phyloP scores from a whole-genome alignment of 2,797 vertebrate genomes.

The Cossypha caffra region DNA sequence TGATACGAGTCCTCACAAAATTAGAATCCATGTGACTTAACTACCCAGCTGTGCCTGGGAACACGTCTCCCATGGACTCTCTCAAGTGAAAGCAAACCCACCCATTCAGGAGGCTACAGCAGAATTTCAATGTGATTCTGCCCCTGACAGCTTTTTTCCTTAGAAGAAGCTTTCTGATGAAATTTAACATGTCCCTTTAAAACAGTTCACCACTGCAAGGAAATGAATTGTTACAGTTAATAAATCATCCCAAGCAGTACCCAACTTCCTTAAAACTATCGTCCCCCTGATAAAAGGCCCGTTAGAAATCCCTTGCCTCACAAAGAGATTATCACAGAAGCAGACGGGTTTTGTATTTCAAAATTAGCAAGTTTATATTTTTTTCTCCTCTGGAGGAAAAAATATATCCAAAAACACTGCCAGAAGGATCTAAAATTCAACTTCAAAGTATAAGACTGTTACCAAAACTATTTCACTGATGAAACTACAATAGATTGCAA shows the following conservation, averaged over 20 bases:
- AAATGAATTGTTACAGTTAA: not conserved
- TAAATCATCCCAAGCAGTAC: not conserved
- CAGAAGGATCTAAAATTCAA: not conserved
- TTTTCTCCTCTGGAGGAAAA: not conserved
- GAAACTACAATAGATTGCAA: not conserved
- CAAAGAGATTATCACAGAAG: not conserved
- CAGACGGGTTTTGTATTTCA: not conserved
- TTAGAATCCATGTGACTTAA: constrained; percentile 43
- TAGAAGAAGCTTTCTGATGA: not conserved
- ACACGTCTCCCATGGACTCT: not conserved
- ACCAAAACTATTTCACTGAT: not conserved
- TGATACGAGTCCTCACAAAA: constrained; percentile 11
- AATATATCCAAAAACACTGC: not conserved
- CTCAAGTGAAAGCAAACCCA: not conserved
- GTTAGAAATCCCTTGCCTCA: not conserved
- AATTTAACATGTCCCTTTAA: not conserved
- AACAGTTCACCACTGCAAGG: not conserved
- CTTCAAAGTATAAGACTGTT: not conserved
- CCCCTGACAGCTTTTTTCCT: not conserved
- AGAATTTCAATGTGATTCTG: not conserved
- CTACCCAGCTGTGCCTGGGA: constrained; percentile 12
- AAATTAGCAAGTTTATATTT: not conserved
- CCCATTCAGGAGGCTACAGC: not conserved
- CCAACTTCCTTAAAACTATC: not conserved
- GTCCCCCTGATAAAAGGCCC: not conserved